Conservation (phyloP, 2,113 vertebrate species). For the Macquaria ambigua region DNA sequence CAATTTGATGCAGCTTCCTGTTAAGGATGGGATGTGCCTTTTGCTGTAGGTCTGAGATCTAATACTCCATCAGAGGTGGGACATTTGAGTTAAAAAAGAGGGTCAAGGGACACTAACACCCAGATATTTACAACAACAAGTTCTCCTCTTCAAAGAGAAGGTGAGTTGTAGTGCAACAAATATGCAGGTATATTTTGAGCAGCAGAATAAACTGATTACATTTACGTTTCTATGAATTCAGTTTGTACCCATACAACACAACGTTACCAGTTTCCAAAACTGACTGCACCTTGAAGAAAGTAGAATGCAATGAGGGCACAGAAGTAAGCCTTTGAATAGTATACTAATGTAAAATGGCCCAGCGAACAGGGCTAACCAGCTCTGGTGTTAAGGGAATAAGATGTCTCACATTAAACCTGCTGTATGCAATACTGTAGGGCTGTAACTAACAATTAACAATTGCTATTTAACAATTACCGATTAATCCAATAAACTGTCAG, state of each 20-base stretch:
- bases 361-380: neutral
- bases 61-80: slow-evolving; percentile 33
- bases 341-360: neutral
- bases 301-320: neutral
- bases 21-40: neutral
- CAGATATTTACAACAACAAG: slow-evolving; percentile 17
- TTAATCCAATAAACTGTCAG: no score
- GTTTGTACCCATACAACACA: neutral
- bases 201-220: neutral
- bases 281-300: neutral
- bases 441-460: neutral
- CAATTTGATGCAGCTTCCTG: slow-evolving; percentile 20
- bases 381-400: slow-evolving; percentile 1
- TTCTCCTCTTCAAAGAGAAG: neutral
- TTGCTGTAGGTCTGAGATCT: slow-evolving; percentile 10
- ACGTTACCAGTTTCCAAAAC: neutral
- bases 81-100: slow-evolving; percentile 12
- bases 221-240: slow-evolving; percentile 1
- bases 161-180: neutral
- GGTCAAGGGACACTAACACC: neutral
- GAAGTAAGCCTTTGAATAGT: neutral
- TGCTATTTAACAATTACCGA: no score
- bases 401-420: neutral
- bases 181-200: neutral
- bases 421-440: neutral